Evolutionary conservation across 2,113 vertebrate genomes (phyloP), one percentile per base, ranked within the genome.

Genomic region (Callospermophilus lateralis): DNA sequence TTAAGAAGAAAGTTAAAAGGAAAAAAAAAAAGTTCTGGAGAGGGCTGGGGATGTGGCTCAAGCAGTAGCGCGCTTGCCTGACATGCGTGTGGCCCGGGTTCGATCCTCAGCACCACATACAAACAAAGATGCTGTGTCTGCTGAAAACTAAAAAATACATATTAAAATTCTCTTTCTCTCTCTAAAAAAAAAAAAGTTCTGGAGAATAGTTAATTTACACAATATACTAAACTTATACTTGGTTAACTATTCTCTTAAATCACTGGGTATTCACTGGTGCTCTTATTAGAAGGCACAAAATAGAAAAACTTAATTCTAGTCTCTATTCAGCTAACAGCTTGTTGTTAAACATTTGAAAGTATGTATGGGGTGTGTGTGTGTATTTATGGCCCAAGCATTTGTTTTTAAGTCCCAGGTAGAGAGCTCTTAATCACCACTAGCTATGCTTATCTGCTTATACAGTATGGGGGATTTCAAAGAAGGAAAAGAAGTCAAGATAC

Each of bases 351-450:
- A 85, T 37, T 84, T 84, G 42, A 1, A 72, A 72, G 15, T 8
- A 30, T 32, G 61, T 8, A 20, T 55, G 55, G 0, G 55, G 34
- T 61, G 20, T 84, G 26, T 32, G 45, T 55, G 42, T 45, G n/a
- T 81, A 39, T 63, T 63, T 42, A 42, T 30, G 22, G 20, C 45
- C 48, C 63, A 94, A 88, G 24, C 28, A 81, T 45, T 94, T 78
- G 32, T 42, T 92, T 94, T 96, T 48, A 96, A 97, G 95, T 80
- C 22, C 45, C 51, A 88, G 76, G n/a, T 32, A 84, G 58, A 84
- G 58, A 94, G 61, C 20, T 90, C 39, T 65, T 89, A 92, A 86
- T 92, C 42, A 86, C 10, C 8, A 94, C 32, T 30, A 95, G 42
- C 32, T 89, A 70, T 94, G 72, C 17, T 81, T 16, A 91, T 89